A percentile compares a stretch with the other conserved stretches of the same genome.
phyloP scores from a whole-genome alignment of 2,888 invertebrate genomes.

The Pammene fasciana region DNA sequence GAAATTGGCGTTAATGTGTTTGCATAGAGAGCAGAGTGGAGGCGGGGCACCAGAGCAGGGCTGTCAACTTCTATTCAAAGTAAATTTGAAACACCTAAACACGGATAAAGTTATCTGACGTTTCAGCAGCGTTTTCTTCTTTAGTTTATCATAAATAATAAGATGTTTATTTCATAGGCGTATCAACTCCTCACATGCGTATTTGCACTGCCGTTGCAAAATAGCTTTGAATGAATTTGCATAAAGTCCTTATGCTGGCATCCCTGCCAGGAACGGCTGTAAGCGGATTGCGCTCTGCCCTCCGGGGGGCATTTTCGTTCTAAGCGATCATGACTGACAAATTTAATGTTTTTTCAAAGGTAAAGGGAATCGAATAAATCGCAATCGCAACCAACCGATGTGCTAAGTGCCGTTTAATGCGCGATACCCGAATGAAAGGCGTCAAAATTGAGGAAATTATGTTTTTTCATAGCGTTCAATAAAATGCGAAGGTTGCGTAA shows the following conservation, averaged over 20 bases:
- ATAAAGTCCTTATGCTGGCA: conserved; percentile 32
- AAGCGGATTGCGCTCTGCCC: conserved; percentile 43
- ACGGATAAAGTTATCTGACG: background rate
- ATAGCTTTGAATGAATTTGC: conserved; percentile 29
- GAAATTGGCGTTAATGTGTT: conserved; percentile 46
- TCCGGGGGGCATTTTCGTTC: conserved; percentile 44
- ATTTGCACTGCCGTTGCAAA: conserved; percentile 9
- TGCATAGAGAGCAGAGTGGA: conserved; percentile 39
- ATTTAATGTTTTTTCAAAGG: conserved; percentile 55
- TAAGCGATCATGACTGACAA: conserved; percentile 50
- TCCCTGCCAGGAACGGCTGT: conserved; percentile 32
- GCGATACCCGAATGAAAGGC: conserved; percentile 50
- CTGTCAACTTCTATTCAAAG: conserved; percentile 14
- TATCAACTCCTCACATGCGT: background rate
- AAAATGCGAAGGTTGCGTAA: conserved; percentile 31
- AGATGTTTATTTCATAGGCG: background rate
- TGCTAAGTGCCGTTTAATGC: conserved; percentile 58
- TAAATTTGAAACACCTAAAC: background rate
- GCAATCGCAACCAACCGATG: conserved; percentile 57
- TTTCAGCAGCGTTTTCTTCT: background rate
- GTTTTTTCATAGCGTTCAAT: conserved; percentile 39
- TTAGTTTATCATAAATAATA: background rate
- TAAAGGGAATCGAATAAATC: conserved; percentile 60
- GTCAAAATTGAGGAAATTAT: conserved; percentile 46
- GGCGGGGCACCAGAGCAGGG: conserved; percentile 30